phyloP scores from a whole-genome alignment of 2,797 vertebrate species.

The Argya squamiceps region DNA sequence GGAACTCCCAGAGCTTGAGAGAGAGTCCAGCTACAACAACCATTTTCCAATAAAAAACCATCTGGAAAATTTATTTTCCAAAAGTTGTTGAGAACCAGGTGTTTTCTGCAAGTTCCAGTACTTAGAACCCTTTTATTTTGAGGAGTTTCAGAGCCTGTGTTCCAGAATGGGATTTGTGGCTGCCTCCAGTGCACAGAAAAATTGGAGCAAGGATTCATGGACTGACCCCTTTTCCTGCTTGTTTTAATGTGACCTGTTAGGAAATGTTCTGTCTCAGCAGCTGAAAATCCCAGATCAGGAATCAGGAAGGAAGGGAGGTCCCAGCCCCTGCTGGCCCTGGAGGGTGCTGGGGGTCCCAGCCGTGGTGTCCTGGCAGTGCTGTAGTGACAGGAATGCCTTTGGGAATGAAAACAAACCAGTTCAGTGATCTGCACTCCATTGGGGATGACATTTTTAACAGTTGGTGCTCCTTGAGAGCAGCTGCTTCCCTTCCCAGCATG shows the following conservation, averaged over 20 bases:
- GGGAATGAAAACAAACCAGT: neutral
- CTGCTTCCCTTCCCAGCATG: neutral
- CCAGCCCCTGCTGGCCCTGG: neutral
- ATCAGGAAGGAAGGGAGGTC: neutral
- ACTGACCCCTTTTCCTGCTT: neutral
- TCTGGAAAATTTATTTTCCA: neutral
- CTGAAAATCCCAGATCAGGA: neutral
- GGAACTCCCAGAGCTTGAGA: neutral
- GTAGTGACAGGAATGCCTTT: neutral
- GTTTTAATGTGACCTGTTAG: neutral
- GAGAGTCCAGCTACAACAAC: neutral
- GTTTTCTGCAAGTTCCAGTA: rapidly evolving
- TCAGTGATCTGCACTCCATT: neutral
- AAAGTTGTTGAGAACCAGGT: neutral
- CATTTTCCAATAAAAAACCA: neutral
- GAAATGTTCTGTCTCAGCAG: neutral
- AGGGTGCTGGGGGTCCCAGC: neutral
- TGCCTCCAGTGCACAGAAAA: neutral
- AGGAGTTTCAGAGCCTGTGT: neutral
- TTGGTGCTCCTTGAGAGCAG: neutral
- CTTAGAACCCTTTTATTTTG: neutral
- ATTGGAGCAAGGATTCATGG: neutral
- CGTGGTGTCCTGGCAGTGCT: neutral
- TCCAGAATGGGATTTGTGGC: neutral
- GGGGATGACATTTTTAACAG: neutral